A percentile compares a stretch with the other conserved stretches of the same genome.
Evolutionary conservation across 2,113 vertebrate genomes (phyloP).

Genomic region (Daboia siamensis): DNA sequence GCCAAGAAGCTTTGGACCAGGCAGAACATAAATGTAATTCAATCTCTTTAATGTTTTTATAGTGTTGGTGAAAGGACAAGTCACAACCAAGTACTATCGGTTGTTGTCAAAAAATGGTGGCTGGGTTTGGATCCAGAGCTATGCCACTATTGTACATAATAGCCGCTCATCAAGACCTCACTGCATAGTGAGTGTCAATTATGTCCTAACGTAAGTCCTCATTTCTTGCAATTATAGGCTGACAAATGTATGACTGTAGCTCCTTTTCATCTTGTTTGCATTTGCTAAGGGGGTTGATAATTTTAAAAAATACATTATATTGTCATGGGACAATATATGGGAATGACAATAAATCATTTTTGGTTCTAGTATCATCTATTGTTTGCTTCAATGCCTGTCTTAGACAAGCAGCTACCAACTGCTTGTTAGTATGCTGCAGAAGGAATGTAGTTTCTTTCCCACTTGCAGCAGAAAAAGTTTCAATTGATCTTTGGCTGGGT

Average conservation of each 20-base stretch:
- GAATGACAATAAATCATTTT: background rate
- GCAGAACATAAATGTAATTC: background rate
- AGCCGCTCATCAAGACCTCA: conserved; percentile 93
- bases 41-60: conserved; percentile 28
- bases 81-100: conserved; percentile 93
- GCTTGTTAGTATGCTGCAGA: background rate
- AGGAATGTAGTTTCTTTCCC: background rate
- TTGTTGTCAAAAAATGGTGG: conserved; percentile 89
- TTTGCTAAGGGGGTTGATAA: background rate
- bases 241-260: background rate
- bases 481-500: background rate
- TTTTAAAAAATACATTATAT: background rate
- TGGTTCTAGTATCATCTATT: background rate
- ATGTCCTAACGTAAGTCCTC: conserved; percentile 93
- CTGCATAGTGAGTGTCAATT: conserved; percentile 97
- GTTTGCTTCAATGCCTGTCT: background rate
- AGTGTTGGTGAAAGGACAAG: conserved; percentile 94
- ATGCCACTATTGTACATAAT: conserved; percentile 92
- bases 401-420: background rate
- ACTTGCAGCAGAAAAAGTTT: background rate
- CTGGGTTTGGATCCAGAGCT: conserved; percentile 97
- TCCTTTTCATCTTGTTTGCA: background rate
- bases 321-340: background rate
- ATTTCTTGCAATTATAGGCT: conserved; percentile 55
- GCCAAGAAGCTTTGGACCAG: background rate